phyloP scores from a whole-genome alignment of 2,888 invertebrate genomes.

The Keiferia lycopersicella region DNA sequence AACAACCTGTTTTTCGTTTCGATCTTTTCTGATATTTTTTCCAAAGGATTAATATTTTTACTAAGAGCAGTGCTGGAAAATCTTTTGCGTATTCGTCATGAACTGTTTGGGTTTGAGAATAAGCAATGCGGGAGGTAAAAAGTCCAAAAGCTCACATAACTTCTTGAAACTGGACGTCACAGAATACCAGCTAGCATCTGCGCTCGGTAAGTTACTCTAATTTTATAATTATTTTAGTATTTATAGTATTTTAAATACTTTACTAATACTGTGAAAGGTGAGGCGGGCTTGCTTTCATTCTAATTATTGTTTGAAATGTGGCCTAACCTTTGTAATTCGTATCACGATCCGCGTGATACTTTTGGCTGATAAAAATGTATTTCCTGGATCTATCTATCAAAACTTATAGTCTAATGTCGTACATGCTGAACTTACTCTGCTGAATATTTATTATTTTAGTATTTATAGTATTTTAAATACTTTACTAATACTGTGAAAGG shows the following conservation, averaged over 20 bases:
- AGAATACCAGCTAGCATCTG: slow-evolving; percentile 32
- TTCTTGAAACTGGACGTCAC: slow-evolving; percentile 47
- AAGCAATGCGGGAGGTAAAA: slow-evolving; percentile 50
- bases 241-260: background rate
- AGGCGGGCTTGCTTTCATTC: background rate
- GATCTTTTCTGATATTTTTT: slow-evolving; percentile 6
- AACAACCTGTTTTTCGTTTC: slow-evolving; percentile 14
- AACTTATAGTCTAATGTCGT: background rate
- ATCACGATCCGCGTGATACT: background rate
- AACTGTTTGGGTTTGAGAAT: slow-evolving; percentile 59
- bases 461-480: background rate
- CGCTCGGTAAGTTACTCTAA: slow-evolving; percentile 15
- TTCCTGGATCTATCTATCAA: background rate
- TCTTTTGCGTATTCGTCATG: slow-evolving; percentile 41
- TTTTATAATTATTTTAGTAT: background rate
- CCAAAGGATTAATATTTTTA: background rate
- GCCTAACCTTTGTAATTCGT: background rate
- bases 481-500: background rate
- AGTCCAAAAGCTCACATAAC: slow-evolving; percentile 50
- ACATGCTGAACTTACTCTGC: too few relatives aligned
- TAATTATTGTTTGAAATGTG: background rate
- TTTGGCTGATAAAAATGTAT: background rate
- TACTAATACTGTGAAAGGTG: background rate
- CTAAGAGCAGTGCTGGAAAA: slow-evolving; percentile 3
- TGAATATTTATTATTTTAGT: background rate